Conservation (phyloP, 2,113 vertebrate species). For the Miniopterus natalensis region DNA sequence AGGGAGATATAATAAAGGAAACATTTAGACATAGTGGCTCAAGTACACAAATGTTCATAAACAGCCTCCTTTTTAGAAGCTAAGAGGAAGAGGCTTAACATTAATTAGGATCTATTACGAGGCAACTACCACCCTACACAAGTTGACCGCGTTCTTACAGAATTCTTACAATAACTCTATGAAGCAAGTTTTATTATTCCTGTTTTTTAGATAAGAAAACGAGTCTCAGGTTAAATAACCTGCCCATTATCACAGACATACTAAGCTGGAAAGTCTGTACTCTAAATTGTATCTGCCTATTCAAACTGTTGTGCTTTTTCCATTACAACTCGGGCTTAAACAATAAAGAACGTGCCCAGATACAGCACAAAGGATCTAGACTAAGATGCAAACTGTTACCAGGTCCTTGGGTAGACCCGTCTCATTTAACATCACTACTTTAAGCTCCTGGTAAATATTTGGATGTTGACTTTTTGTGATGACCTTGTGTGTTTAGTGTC, state of each 20-base stretch:
- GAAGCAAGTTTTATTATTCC: background rate
- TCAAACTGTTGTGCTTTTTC: background rate
- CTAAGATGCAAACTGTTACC: background rate
- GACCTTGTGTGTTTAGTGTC: background rate
- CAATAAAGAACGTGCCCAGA: background rate
- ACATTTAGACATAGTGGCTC: slow-evolving; percentile 45
- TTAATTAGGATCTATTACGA: background rate
- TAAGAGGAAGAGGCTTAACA: background rate
- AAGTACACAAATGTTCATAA: slow-evolving; percentile 59
- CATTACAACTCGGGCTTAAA: background rate
- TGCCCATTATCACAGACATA: background rate
- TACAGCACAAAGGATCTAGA: background rate
- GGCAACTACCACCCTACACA: background rate
- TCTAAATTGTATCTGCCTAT: background rate
- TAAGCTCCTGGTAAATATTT: background rate
- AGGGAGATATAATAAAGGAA: slow-evolving; percentile 41
- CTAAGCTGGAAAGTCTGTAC: background rate
- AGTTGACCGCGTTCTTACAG: background rate
- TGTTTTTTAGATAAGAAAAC: background rate
- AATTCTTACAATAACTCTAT: background rate
- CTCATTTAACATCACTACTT: background rate
- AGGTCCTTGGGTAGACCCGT: background rate
- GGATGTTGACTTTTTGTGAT: background rate
- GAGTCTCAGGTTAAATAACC: background rate
- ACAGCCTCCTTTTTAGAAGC: slow-evolving; percentile 43